Evolutionary conservation across 2,888 invertebrate species (phyloP).

Genomic region (Eristalinus sepulchralis): DNA sequence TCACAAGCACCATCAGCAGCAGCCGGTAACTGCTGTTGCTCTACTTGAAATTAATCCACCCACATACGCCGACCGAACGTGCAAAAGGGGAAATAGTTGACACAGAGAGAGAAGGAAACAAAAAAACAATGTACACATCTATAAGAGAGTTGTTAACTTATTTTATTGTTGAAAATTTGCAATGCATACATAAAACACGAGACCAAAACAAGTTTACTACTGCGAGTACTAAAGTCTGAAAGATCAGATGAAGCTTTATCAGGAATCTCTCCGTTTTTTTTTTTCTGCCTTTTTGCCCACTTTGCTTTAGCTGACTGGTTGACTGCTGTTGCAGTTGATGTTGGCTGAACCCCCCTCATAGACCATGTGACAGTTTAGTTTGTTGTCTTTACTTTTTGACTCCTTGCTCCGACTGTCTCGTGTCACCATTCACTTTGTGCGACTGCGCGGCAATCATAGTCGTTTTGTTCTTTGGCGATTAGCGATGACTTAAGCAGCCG

Average conservation of each 20-base stretch:
- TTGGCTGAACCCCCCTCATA: conserved; percentile 20
- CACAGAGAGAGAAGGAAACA: not conserved
- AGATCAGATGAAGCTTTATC: conserved; percentile 59
- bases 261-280: conserved; percentile 35
- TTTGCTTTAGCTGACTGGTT: not conserved
- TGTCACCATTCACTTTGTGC: conserved; percentile 58
- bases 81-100: not conserved
- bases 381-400: conserved; percentile 31
- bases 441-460: conserved; percentile 7
- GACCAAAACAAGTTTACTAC: conserved; percentile 29
- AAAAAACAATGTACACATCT: conserved; percentile 44
- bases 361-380: conserved; percentile 39
- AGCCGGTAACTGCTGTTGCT: conserved; percentile 28
- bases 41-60: conserved; percentile 31
- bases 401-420: conserved; percentile 35
- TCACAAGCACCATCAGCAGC: conserved; percentile 32
- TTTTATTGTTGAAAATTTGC: conserved; percentile 71
- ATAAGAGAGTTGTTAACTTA: conserved; percentile 74
- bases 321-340: conserved; percentile 3
- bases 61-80: not conserved
- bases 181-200: conserved; percentile 56
- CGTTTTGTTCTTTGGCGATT: conserved; percentile 34
- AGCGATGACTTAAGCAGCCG: conserved; percentile 48
- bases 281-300: not conserved
- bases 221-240: conserved; percentile 38